phyloP scores from a whole-genome alignment of 2,113 vertebrate genomes.

The Platycercus adscitus region DNA sequence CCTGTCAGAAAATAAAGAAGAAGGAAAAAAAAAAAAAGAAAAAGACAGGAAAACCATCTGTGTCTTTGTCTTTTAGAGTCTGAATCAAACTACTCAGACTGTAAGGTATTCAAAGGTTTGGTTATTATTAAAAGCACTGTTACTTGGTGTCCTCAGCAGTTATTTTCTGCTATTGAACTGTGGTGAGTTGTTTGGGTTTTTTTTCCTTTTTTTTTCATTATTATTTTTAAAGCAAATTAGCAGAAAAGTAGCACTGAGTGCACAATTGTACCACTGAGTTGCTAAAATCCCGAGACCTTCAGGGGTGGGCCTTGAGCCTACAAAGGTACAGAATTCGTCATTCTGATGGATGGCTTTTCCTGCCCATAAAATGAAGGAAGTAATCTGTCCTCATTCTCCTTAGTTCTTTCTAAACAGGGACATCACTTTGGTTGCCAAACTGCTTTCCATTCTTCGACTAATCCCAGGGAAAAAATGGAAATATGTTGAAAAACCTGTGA shows the following conservation, averaged over 20 bases:
- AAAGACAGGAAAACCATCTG: neutral
- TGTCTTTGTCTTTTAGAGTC: neutral
- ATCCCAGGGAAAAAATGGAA: constrained; percentile 42
- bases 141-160: neutral
- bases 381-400: constrained; percentile 37
- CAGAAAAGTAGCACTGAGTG: neutral
- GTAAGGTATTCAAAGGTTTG: neutral
- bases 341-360: constrained; percentile 40
- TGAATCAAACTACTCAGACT: neutral
- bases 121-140: neutral
- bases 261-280: neutral
- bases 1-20: neutral
- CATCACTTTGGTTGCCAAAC: constrained; percentile 38
- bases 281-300: neutral
- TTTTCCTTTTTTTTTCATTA: neutral
- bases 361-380: constrained; percentile 29
- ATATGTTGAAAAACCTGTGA: constrained; percentile 6
- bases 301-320: neutral
- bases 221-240: neutral
- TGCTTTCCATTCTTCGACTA: constrained; percentile 1
- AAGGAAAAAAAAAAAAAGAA: neutral
- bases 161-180: neutral
- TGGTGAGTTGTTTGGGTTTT: neutral
- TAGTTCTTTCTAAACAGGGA: neutral
- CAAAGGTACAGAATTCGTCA: constrained; percentile 22